Percentiles rank a stretch among this genome's conserved stretches.
These are phyloP conservation scores for Chiroxiphia lanceolata DNA, from an alignment of 2,797 vertebrate species.

Conservation along the genomic window DNA sequence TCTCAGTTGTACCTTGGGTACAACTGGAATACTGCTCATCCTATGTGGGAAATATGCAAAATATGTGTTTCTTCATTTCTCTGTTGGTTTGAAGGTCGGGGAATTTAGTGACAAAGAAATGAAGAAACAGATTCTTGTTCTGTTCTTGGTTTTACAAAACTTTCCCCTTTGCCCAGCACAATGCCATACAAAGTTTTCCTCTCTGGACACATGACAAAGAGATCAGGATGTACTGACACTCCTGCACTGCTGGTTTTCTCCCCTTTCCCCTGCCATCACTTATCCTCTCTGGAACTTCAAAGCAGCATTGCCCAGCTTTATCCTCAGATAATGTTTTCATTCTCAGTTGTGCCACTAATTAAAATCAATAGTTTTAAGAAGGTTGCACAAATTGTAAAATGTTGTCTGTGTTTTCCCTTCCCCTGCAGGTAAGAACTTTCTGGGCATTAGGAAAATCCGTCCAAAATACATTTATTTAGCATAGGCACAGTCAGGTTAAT, in stretches of 20 bases:
- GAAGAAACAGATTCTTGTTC: fast-evolving
- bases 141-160: not conserved
- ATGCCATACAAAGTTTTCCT: not conserved
- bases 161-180: not conserved
- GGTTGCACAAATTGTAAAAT: not conserved
- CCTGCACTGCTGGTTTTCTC: not conserved
- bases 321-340: not conserved
- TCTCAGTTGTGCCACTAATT: not conserved
- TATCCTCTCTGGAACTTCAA: not conserved
- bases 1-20: not conserved
- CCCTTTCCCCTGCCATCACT: not conserved
- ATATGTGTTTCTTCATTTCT: not conserved
- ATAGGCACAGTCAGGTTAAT: not conserved
- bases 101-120: not conserved
- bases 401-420: not conserved
- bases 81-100: not conserved
- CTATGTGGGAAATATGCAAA: not conserved
- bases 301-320: not conserved
- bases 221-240: not conserved
- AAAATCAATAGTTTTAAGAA: not conserved
- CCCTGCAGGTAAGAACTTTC: not conserved
- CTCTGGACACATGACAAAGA: fast-evolving
- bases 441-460: not conserved
- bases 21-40: not conserved
- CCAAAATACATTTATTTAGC: not conserved